phyloP scores from a whole-genome alignment of 2,888 invertebrate genomes.

The Macrostomum cliftonense region DNA sequence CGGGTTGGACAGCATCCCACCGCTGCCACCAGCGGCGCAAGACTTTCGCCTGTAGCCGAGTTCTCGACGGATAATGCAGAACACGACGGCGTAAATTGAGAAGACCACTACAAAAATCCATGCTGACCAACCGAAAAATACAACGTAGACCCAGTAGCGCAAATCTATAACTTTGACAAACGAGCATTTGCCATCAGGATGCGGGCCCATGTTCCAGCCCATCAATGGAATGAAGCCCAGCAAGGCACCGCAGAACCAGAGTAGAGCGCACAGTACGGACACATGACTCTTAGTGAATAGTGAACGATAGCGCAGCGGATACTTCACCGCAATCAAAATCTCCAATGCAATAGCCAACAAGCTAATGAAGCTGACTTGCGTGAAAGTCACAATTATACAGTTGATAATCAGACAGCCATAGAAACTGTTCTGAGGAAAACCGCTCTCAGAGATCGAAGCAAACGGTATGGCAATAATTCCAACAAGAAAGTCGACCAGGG shows the following conservation, averaged over 20 bases:
- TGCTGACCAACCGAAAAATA: conserved; percentile 28
- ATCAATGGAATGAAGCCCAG: conserved; percentile 27
- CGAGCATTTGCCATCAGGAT: conserved; percentile 17
- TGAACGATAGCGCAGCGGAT: conserved; percentile 24
- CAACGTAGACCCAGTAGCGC: conserved; percentile 31
- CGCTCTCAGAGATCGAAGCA: conserved; percentile 19
- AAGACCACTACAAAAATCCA: conserved; percentile 24
- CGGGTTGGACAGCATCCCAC: too few relatives aligned
- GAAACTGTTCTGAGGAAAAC: conserved; percentile 18
- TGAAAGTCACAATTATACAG: conserved; percentile 25
- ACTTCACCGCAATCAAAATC: conserved; percentile 26
- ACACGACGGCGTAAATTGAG: conserved; percentile 28
- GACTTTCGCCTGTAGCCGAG: too few relatives aligned
- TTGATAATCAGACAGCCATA: conserved; percentile 26
- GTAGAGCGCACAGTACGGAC: conserved; percentile 15
- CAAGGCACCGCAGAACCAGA: conserved; percentile 23
- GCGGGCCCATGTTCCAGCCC: conserved; percentile 26
- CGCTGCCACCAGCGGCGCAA: too few relatives aligned
- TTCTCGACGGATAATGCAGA: conserved; percentile 17
- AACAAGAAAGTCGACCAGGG: conserved; percentile 23
- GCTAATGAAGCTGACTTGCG: conserved; percentile 30
- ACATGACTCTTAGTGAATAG: conserved; percentile 19
- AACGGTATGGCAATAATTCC: conserved; percentile 23
- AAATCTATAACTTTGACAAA: conserved; percentile 28
- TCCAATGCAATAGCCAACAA: conserved; percentile 28